These are phyloP conservation scores for Folsomia candida DNA, from an alignment of 2,888 invertebrate species.

Conservation along the genomic window DNA sequence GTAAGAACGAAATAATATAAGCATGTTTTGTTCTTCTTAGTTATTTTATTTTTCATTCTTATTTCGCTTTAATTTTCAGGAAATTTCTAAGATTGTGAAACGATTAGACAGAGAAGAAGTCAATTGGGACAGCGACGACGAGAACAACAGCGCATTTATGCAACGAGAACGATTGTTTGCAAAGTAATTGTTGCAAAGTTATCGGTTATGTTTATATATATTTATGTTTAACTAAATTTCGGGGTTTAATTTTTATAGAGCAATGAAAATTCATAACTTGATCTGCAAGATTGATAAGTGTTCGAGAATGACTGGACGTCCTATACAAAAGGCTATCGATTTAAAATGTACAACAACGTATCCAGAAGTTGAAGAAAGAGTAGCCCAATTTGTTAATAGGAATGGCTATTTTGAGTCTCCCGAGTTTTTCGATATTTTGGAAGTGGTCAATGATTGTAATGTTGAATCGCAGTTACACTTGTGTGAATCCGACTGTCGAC, in stretches of 20 bases:
- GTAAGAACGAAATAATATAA: constrained; percentile 13
- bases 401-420: constrained; percentile 16
- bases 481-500: not conserved
- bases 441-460: constrained; percentile 3
- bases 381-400: constrained; percentile 19
- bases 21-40: no score
- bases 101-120: constrained; percentile 27
- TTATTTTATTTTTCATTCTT: no score
- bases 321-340: constrained; percentile 20
- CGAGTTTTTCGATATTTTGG: constrained; percentile 23
- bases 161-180: constrained; percentile 13
- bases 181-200: constrained; percentile 13
- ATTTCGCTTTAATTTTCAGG: constrained; percentile 17
- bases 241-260: constrained; percentile 13
- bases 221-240: not conserved
- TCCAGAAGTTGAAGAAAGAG: constrained; percentile 13
- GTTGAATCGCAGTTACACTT: not conserved
- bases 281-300: constrained; percentile 13
- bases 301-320: constrained; percentile 20
- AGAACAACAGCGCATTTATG: constrained; percentile 27
- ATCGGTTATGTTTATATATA: not conserved
- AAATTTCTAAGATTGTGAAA: constrained; percentile 16
- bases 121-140: constrained; percentile 23
- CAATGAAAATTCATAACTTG: constrained; percentile 12
- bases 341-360: constrained; percentile 5